Percentiles rank a stretch among this genome's conserved stretches.
phyloP scores from a whole-genome alignment of 2,888 invertebrate species.

The Seira musarum region DNA sequence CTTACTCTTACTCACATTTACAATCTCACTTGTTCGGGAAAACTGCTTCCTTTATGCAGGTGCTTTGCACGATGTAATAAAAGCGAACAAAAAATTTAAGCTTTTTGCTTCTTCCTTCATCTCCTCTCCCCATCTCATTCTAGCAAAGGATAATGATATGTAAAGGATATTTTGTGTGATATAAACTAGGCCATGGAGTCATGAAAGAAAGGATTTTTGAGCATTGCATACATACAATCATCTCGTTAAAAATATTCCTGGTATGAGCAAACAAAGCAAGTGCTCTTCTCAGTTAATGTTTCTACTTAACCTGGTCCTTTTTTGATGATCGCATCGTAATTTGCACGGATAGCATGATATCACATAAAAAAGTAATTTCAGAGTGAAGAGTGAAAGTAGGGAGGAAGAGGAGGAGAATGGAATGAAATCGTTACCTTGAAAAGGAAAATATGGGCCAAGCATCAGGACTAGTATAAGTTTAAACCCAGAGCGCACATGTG shows the following conservation, averaged over 20 bases:
- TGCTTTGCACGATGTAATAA: background rate
- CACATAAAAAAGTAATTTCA: conserved; percentile 5
- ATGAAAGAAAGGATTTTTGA: background rate
- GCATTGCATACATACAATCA: conserved; percentile 14
- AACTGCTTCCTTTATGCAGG: conserved; percentile 2
- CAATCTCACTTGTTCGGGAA: background rate
- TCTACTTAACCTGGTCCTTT: conserved; percentile 13
- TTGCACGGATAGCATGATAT: conserved; percentile 3
- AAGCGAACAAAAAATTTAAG: background rate
- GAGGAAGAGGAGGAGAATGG: background rate
- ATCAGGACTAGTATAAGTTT: background rate
- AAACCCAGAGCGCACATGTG: background rate
- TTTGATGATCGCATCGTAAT: conserved; percentile 14
- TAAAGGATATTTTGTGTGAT: conserved; percentile 4
- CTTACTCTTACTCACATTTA: conserved; percentile 19
- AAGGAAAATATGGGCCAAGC: background rate
- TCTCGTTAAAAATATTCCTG: background rate
- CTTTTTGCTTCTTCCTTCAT: conserved; percentile 5
- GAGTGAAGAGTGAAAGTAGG: background rate
- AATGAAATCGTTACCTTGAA: conserved; percentile 10
- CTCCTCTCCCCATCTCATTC: background rate
- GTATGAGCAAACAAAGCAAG: background rate
- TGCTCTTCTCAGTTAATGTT: conserved; percentile 3
- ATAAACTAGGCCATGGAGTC: conserved; percentile 1
- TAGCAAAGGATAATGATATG: background rate